These are phyloP conservation scores for Gonocerus acuteangulatus DNA, from an alignment of 2,888 invertebrate genomes.

Conservation along the genomic window DNA sequence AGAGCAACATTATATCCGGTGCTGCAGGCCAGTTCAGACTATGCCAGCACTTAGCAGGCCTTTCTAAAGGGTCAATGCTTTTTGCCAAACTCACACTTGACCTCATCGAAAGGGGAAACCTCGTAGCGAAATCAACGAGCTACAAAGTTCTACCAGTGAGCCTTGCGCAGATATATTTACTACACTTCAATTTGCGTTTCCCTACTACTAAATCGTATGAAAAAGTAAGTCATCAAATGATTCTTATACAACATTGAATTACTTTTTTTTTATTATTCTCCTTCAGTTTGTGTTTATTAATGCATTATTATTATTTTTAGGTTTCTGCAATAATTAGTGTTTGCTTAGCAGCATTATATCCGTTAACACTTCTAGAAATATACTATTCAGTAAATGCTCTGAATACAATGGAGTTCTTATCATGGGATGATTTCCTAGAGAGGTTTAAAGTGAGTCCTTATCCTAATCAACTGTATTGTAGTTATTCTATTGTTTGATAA, in stretches of 20 bases:
- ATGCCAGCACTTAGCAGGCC: slow-evolving; percentile 70
- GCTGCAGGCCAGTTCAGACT: slow-evolving; percentile 59
- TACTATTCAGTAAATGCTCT: slow-evolving; percentile 88
- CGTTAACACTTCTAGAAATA: slow-evolving; percentile 81
- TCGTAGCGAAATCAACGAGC: slow-evolving; percentile 87
- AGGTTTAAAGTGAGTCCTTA: slow-evolving; percentile 64
- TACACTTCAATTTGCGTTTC: slow-evolving; percentile 86
- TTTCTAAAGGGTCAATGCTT: slow-evolving; percentile 83
- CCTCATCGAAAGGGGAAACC: slow-evolving; percentile 81
- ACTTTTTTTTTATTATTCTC: too few species aligned
- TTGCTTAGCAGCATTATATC: slow-evolving; percentile 83
- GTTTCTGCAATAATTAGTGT: slow-evolving; percentile 81
- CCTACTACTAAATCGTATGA: slow-evolving; percentile 86
- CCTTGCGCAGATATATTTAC: slow-evolving; percentile 77
- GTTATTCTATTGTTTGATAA: too few species aligned
- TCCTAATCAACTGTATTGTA: too few species aligned
- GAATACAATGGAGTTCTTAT: slow-evolving; percentile 65
- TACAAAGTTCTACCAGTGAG: slow-evolving; percentile 88
- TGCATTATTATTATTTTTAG: slow-evolving; percentile 28
- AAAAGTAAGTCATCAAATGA: slow-evolving; percentile 49
- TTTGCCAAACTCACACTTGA: slow-evolving; percentile 87
- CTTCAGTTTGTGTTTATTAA: not conserved
- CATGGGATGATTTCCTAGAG: slow-evolving; percentile 85
- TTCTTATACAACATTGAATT: too few species aligned
- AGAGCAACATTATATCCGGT: slow-evolving; percentile 65